These are phyloP conservation scores for Porphyrio hochstetteri DNA, from an alignment of 2,113 vertebrate genomes.

Conservation along the genomic window DNA sequence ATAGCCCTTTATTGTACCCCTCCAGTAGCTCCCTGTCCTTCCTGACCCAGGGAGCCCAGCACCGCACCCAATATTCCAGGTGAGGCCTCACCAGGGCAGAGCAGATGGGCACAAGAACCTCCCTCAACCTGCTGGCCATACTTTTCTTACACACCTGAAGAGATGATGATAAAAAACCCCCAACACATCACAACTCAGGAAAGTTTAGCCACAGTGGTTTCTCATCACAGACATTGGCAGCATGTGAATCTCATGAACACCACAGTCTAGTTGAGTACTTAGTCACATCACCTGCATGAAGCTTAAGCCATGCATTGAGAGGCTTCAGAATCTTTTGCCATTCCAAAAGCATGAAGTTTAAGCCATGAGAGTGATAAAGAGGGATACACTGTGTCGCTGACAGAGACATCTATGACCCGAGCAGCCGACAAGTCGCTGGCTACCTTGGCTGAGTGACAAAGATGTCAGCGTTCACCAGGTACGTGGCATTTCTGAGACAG, in stretches of 20 bases:
- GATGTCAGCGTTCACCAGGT: not conserved
- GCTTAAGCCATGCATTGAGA: not conserved
- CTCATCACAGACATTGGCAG: not conserved
- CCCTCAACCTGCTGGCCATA: no score
- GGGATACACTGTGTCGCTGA: not conserved
- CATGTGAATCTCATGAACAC: not conserved
- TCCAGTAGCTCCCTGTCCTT: no score
- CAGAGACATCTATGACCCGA: not conserved
- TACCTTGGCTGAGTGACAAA: not conserved
- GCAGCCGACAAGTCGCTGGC: accelerated
- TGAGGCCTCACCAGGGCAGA: no score
- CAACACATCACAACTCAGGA: not conserved
- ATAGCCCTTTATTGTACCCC: no score
- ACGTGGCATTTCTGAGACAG: not conserved
- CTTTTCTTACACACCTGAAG: not conserved
- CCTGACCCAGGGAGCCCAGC: no score
- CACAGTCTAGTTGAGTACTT: not conserved
- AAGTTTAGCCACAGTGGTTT: not conserved
- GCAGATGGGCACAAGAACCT: no score
- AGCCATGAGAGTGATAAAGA: not conserved
- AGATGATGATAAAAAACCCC: not conserved
- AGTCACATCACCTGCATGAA: not conserved
- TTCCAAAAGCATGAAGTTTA: not conserved
- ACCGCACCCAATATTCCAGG: no score
- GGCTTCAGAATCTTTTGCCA: no score